Percentiles rank a stretch among this genome's conserved stretches.
phyloP scores from a whole-genome alignment of 2,113 vertebrate species.

The Amphiprion percula region DNA sequence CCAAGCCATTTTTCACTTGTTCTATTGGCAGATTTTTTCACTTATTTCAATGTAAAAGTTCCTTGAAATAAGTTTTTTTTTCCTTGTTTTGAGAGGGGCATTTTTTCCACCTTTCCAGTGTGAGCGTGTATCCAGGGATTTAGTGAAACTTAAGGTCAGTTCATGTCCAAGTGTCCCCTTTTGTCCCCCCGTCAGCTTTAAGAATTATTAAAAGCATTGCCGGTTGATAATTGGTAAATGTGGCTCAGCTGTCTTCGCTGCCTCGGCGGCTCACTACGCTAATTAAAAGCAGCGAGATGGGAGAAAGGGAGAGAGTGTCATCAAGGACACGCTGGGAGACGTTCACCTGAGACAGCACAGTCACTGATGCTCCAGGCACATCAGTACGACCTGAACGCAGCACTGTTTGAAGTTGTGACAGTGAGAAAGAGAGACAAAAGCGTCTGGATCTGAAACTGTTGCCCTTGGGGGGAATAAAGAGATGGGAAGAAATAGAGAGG shows the following conservation, averaged over 20 bases:
- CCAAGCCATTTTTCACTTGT: too few relatives aligned
- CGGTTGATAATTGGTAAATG: conserved; percentile 65
- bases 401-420: conserved; percentile 78
- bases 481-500: conserved; percentile 50
- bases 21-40: too few relatives aligned
- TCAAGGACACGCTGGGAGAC: conserved; percentile 79
- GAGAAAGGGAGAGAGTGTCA: conserved; percentile 76
- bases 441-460: conserved; percentile 71
- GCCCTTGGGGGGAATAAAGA: conserved; percentile 64
- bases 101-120: too few relatives aligned
- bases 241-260: conserved; percentile 57
- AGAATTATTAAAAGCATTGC: conserved; percentile 37
- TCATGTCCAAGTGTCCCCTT: conserved; percentile 13
- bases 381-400: conserved; percentile 68
- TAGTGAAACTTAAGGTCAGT: conserved; percentile 34
- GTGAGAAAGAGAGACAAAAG: conserved; percentile 66
- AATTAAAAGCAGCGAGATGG: conserved; percentile 74
- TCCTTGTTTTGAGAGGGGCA: too few relatives aligned
- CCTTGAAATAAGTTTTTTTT: too few relatives aligned
- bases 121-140: conserved; percentile 19
- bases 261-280: conserved; percentile 53
- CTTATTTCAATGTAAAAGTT: too few relatives aligned
- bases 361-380: conserved; percentile 70
- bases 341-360: conserved; percentile 79
- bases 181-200: conserved; percentile 8